Base-by-base conservation (phyloP, 1,140 invertebrate genomes). In the Aphaenogaster ashmeadi region DNA sequence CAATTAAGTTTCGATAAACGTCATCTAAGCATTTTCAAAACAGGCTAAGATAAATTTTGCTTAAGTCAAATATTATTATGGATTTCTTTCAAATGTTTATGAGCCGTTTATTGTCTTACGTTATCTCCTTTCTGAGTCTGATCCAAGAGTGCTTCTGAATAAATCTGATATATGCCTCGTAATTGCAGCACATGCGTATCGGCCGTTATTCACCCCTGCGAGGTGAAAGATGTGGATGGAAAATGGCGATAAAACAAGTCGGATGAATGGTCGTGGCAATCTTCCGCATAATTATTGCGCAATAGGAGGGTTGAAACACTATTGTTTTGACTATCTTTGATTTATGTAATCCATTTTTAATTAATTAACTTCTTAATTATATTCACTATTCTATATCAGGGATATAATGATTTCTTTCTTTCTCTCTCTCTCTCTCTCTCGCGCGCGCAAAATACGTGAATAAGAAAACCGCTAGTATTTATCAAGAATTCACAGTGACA, bases 241-340 rank as follows among this genome's bases (percentile, higher is more conserved):
- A 90, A 90, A 90, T 56, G 74, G 71, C 79, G 72, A 87, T 90
- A 84, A 90, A 90, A 78, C 86, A 56, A 62, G 36, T 58, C 44
- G 77, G 60, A 75, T 47, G 83, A 81, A 80, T 75, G 87, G 58
- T 58, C 50, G 64, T 79, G 78, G 60, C 87, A 84, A 77, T 90
- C 89, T 91, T 90, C 62, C 83, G 67, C 64, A 81, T 90, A 90
- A 91, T 91, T 91, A 90, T 88, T 90, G 69, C 89, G 89, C 89
- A 86, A 90, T 91, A 91, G 78, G 80, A 74, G 89, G 89, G 89
- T 69, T 47, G 86, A 72, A 88, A 56, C 84, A 56, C 89, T 47
- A 36, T 62, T 81, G 88, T 90, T 90, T 83, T 80, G 71, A 83
- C 71, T 88, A 36, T 47, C 74, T 44, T 67, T 89, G 62, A 89